Base-by-base conservation (phyloP, 2,797 vertebrate genomes). In the Pseudochirops cupreus region DNA sequence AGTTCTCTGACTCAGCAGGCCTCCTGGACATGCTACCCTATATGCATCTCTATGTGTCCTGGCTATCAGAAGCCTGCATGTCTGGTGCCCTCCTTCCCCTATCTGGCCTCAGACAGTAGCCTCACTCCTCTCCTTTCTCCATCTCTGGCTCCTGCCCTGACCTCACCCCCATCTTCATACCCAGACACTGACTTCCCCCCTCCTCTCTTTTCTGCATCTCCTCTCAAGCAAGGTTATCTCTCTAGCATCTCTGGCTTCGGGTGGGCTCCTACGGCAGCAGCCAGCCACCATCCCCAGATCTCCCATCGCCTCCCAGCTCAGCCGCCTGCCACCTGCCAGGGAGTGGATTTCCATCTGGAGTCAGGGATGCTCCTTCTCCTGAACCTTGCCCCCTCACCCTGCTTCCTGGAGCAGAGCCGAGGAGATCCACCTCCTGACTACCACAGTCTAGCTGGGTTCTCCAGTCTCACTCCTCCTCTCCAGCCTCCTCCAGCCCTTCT, bases 161-260 rank as follows among this genome's bases (percentile, higher is more conserved):
- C 89, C 89, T 74, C 18, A 91, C 55, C 90, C 94, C 53, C 67
- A 92, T 95, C 93, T 74, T 58, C 13, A 0, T 0, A 26, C 1
- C 62, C 10, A 10, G 93, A 90, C 91, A 92, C 56, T 7, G 5
- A 53, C 53, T 10, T 11, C 9, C 53, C 53, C 53, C 53, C 53
- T 10, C 52, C 0, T 58, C 97, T 92, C 39, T 0, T 0, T 16
- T 46, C 54, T 2, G 92, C 91, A 93, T 56, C 92, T 93, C 82
- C 11, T 95, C 92, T 98, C 98, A 98, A 98, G 98, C 56, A 57
- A 28, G 12, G 98, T 98, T 97, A 93, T 95, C 97, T 98, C 98
- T 93, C 94, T 31, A 0, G 67, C 95, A 24, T 56, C 97, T 50
- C 94, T 24, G 95, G 91, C 87, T 94, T 95, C 94, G 89, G 95